Conservation (phyloP, 2,797 vertebrate species). For the Malacoraja senta region DNA sequence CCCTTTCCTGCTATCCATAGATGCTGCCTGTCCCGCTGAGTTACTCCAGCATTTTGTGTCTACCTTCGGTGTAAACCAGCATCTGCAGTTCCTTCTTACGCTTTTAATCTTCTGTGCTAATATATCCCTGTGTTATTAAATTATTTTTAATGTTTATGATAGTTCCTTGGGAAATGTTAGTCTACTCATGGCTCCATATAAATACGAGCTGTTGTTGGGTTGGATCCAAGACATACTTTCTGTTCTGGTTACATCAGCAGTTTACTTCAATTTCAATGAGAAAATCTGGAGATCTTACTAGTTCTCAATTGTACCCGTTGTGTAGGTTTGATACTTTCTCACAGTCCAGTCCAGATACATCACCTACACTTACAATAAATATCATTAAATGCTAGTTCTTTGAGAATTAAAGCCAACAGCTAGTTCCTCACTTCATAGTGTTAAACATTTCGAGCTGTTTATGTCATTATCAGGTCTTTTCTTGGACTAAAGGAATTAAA, state of each 20-base stretch:
- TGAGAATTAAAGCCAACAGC: background rate
- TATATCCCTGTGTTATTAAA: too few species aligned
- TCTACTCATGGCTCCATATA: too few species aligned
- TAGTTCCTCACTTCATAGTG: too few species aligned
- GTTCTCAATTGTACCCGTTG: background rate
- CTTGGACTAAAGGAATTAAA: background rate
- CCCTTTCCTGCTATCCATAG: too few species aligned
- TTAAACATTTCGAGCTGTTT: background rate
- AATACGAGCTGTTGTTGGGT: background rate
- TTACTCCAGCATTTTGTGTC: too few species aligned
- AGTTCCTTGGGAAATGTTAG: too few species aligned
- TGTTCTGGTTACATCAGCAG: slow-evolving; percentile 16
- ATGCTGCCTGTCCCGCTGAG: too few species aligned
- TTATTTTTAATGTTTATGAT: too few species aligned
- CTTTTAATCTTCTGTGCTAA: too few species aligned
- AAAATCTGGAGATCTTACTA: background rate
- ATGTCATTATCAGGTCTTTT: background rate
- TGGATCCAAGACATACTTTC: background rate
- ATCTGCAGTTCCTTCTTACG: too few species aligned
- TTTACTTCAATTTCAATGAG: background rate
- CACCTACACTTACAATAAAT: background rate
- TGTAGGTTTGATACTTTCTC: background rate
- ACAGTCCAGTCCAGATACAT: background rate
- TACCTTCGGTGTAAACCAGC: too few species aligned
- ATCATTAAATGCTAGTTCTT: background rate